A percentile compares a stretch with the other conserved stretches of the same genome.
Evolutionary conservation across 2,888 invertebrate genomes (phyloP).

Genomic region (Notodonta ziczac): DNA sequence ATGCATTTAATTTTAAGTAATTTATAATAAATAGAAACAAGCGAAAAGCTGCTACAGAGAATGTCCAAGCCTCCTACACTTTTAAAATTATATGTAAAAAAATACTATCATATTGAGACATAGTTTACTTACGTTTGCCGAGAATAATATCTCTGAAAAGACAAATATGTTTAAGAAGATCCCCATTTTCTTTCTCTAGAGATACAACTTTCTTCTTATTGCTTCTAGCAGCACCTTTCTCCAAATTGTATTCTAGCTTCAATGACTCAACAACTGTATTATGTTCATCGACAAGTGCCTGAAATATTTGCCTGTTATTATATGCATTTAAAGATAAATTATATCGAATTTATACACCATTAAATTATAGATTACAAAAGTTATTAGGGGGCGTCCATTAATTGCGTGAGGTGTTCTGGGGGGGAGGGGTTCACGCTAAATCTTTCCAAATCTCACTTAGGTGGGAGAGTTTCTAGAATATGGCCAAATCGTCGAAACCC

Average conservation of each 20-base stretch:
- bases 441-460: too few relatives aligned
- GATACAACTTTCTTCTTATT: constrained; percentile 34
- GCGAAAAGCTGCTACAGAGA: too few relatives aligned
- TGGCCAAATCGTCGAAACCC: too few relatives aligned
- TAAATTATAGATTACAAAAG: too few relatives aligned
- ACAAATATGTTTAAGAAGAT: constrained; percentile 42
- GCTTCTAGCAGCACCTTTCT: constrained; percentile 34
- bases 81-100: too few relatives aligned
- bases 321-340: neutral
- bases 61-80: too few relatives aligned
- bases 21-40: too few relatives aligned
- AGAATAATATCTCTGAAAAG: constrained; percentile 42
- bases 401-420: too few relatives aligned
- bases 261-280: constrained; percentile 50
- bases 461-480: too few relatives aligned
- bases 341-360: neutral
- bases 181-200: constrained; percentile 47
- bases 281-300: constrained; percentile 53
- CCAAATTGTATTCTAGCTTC: constrained; percentile 49
- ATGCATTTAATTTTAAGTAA: too few relatives aligned
- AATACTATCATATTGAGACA: neutral
- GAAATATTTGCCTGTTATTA: constrained; percentile 27
- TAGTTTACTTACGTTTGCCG: constrained; percentile 54
- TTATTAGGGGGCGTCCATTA: too few relatives aligned
- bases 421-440: too few relatives aligned